Percentiles rank a stretch among this genome's conserved stretches.
Conservation (phyloP, 2,797 vertebrate species). For the Trematomus bernacchii region DNA sequence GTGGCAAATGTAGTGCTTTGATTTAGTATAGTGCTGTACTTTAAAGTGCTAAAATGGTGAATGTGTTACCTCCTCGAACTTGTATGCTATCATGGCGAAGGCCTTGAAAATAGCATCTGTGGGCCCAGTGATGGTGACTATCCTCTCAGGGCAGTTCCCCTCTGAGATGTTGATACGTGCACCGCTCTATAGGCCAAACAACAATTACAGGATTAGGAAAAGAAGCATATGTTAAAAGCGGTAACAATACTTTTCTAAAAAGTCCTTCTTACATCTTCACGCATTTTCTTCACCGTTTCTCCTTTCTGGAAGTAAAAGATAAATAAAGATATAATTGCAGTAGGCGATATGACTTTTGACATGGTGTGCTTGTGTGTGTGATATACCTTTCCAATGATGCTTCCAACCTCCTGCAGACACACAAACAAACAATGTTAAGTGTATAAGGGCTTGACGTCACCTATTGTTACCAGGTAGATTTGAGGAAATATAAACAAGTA, state of each 20-base stretch:
- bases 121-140: slow-evolving; percentile 97
- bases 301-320: slow-evolving; percentile 89
- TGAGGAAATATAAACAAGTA: slow-evolving; percentile 13
- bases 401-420: slow-evolving; percentile 92
- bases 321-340: slow-evolving; percentile 6
- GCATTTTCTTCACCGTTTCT: slow-evolving; percentile 98
- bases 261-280: slow-evolving; percentile 89
- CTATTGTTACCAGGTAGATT: slow-evolving; percentile 14
- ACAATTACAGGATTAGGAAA: no score
- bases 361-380: slow-evolving; percentile 32
- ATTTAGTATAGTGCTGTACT: neutral
- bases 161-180: slow-evolving; percentile 99
- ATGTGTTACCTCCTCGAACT: slow-evolving; percentile 94
- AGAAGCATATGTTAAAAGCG: neutral
- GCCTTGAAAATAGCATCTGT: slow-evolving; percentile 99
- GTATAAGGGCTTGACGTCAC: neutral
- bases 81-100: slow-evolving; percentile 98
- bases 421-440: slow-evolving; percentile 28
- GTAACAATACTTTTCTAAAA: fast-evolving
- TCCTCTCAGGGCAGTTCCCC: slow-evolving; percentile 96
- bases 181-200: slow-evolving; percentile 85
- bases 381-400: slow-evolving; percentile 97
- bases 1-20: neutral
- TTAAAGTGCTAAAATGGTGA: neutral
- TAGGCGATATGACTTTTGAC: neutral